Conservation (phyloP, 1,140 invertebrate genomes). For the Drosophila punjabiensis region DNA sequence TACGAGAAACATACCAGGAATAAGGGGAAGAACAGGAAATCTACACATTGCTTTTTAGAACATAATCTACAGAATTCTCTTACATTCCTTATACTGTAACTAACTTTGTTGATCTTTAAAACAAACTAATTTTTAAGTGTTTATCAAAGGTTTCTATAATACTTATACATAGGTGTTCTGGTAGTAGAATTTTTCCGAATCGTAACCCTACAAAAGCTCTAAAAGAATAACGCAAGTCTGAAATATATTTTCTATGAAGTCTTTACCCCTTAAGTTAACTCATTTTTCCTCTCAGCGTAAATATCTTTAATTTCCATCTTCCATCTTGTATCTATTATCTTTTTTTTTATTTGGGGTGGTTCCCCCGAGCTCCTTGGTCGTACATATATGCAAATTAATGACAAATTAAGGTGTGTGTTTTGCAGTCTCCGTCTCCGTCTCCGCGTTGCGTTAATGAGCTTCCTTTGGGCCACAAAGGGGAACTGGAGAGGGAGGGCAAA, state of each 20-base stretch:
- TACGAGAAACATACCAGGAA: too few relatives aligned
- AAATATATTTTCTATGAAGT: background rate
- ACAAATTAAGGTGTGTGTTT: slow-evolving; percentile 83
- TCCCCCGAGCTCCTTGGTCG: slow-evolving; percentile 27
- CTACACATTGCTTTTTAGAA: too few relatives aligned
- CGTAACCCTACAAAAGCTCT: background rate
- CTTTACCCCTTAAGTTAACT: background rate
- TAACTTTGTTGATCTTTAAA: too few relatives aligned
- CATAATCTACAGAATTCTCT: too few relatives aligned
- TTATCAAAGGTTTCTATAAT: too few relatives aligned
- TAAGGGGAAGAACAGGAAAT: too few relatives aligned
- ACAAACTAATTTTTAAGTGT: too few relatives aligned
- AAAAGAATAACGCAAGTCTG: background rate
- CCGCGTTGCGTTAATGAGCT: slow-evolving; percentile 70
- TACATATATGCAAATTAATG: slow-evolving; percentile 77
- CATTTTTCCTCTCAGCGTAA: slow-evolving; percentile 3
- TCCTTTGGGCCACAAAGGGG: background rate
- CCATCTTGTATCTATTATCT: background rate
- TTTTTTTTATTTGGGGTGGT: slow-evolving; percentile 23
- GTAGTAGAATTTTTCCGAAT: background rate
- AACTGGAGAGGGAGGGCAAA: background rate
- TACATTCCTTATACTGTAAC: too few relatives aligned
- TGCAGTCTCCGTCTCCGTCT: slow-evolving; percentile 63
- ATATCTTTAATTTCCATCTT: background rate
- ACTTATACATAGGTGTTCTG: too few relatives aligned